A percentile compares a stretch with the other conserved stretches of the same genome.
phyloP scores from a whole-genome alignment of 2,888 invertebrate species.

The Eucriotettix oculatus region DNA sequence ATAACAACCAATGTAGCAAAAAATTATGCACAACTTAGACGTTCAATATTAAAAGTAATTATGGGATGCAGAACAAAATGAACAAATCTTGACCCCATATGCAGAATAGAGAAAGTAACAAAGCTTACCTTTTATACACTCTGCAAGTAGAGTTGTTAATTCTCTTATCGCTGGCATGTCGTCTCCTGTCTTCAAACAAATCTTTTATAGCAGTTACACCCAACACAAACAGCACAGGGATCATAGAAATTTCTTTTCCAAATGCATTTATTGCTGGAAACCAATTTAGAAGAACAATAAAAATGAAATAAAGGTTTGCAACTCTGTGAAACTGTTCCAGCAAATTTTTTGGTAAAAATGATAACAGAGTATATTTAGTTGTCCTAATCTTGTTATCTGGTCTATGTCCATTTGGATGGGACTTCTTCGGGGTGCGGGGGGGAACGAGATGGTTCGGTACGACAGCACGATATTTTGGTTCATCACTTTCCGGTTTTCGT shows the following conservation, averaged over 20 bases:
- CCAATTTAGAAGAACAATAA: conserved; percentile 92
- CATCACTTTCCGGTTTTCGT: conserved; percentile 38
- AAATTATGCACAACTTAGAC: no score
- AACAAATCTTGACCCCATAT: no score
- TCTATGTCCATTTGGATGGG: conserved; percentile 69
- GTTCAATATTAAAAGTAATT: no score
- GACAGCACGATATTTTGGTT: conserved; percentile 51
- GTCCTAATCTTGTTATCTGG: conserved; percentile 76
- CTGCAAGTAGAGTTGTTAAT: conserved; percentile 87
- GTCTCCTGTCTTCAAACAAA: conserved; percentile 79
- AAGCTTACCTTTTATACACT: conserved; percentile 71
- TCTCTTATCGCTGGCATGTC: conserved; percentile 79
- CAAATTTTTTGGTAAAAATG: conserved; percentile 89
- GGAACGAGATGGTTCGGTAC: conserved; percentile 77
- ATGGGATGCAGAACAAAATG: no score
- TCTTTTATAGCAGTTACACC: conserved; percentile 90
- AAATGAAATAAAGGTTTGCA: conserved; percentile 94
- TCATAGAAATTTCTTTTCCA: conserved; percentile 89
- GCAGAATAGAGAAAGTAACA: not conserved
- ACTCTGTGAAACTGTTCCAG: conserved; percentile 95
- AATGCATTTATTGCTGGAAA: conserved; percentile 87
- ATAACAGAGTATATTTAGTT: conserved; percentile 85
- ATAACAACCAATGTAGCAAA: no score
- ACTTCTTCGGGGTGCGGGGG: conserved; percentile 58
- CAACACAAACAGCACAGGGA: conserved; percentile 86